Conservation (phyloP, 1,140 invertebrate species). For the Hyles euphorbiae region DNA sequence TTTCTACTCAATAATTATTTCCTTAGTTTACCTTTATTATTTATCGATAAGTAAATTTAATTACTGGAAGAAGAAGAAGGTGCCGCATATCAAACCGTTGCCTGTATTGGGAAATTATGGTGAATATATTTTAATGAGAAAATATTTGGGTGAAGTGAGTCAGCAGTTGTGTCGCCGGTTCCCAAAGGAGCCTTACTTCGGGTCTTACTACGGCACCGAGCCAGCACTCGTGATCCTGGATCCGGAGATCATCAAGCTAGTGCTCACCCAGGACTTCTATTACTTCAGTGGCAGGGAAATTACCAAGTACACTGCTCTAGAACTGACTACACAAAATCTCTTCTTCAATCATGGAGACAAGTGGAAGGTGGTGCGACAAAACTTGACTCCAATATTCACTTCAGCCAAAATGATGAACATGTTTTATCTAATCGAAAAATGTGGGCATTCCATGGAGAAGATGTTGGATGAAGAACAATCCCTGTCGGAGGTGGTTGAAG, state of each 20-base stretch:
- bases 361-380: conserved; percentile 76
- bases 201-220: conserved; percentile 18
- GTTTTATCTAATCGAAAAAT: conserved; percentile 60
- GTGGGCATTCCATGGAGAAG: conserved; percentile 46
- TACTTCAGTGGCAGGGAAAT: conserved; percentile 15
- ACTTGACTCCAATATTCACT: conserved; percentile 77
- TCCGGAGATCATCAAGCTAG: conserved; percentile 17
- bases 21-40: not conserved
- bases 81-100: conserved; percentile 36
- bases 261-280: conserved; percentile 21
- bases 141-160: conserved; percentile 1
- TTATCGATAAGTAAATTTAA: conserved; percentile 16
- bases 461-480: conserved; percentile 27
- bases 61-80: conserved; percentile 48
- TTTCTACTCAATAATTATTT: too few relatives aligned
- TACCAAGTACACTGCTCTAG: conserved; percentile 4
- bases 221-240: conserved; percentile 9
- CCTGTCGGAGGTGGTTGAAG: conserved; percentile 30
- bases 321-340: conserved; percentile 13
- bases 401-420: conserved; percentile 76
- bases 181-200: conserved; percentile 13
- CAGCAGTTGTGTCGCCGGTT: conserved; percentile 14
- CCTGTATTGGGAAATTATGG: conserved; percentile 47
- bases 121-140: conserved; percentile 27
- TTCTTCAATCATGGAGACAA: conserved; percentile 43